Evolutionary conservation across 1,140 invertebrate genomes (phyloP).

Genomic region (Gerris buenoi): DNA sequence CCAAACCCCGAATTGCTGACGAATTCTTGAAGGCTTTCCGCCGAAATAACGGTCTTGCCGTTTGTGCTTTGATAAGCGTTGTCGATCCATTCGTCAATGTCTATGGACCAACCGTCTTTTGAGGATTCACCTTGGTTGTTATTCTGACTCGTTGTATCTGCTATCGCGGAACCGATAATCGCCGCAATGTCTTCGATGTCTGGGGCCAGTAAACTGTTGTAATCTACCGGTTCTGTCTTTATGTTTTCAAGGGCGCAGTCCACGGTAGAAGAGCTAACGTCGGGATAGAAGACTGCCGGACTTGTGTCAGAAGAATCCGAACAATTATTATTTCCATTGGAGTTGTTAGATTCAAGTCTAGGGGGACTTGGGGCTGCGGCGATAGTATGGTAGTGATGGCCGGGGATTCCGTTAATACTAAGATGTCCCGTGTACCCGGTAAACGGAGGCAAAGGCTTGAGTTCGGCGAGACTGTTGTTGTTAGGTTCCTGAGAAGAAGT

Average conservation of each 20-base stretch:
- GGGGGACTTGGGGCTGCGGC: conserved; percentile 35
- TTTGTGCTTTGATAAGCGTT: conserved; percentile 32
- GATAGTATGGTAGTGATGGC: conserved; percentile 73
- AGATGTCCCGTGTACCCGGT: conserved; percentile 67
- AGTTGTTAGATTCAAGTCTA: conserved; percentile 41
- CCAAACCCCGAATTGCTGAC: conserved; percentile 41
- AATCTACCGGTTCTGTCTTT: conserved; percentile 36
- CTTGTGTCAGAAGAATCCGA: conserved; percentile 29
- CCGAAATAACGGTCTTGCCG: conserved; percentile 35
- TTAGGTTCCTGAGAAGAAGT: conserved; percentile 29
- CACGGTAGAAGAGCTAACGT: conserved; percentile 29
- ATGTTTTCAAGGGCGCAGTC: conserved; percentile 29
- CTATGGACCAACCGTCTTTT: conserved; percentile 57
- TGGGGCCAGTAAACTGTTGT: conserved; percentile 29
- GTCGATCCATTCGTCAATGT: conserved; percentile 68
- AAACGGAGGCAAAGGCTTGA: conserved; percentile 74
- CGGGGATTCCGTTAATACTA: conserved; percentile 66
- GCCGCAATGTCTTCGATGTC: conserved; percentile 77
- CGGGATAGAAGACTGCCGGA: conserved; percentile 28
- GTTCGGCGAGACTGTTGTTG: conserved; percentile 50
- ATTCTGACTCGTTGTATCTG: conserved; percentile 62
- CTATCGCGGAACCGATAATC: conserved; percentile 76
- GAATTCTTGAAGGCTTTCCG: conserved; percentile 48
- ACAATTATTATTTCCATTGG: conserved; percentile 38
- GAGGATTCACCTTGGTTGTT: conserved; percentile 37